Evolutionary conservation across 2,888 invertebrate species (phyloP).

Genomic region (Pherbina coryleti): DNA sequence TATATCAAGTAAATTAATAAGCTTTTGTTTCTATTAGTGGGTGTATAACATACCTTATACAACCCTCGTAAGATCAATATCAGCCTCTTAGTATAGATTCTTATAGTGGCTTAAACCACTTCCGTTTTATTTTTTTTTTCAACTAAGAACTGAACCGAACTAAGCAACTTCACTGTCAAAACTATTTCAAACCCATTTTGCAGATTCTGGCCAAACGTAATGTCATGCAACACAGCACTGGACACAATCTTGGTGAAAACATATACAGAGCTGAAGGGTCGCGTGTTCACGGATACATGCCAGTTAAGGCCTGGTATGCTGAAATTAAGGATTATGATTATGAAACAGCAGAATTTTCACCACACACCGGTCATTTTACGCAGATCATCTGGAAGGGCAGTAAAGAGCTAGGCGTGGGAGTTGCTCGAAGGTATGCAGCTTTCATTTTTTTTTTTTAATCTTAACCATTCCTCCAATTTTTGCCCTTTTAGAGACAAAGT

Average conservation of each 20-base stretch:
- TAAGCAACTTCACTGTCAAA: too few relatives aligned
- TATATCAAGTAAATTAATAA: too few relatives aligned
- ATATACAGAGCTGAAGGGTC: constrained; percentile 81
- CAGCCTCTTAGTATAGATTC: too few relatives aligned
- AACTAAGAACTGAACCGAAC: too few relatives aligned
- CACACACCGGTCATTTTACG: constrained; percentile 84
- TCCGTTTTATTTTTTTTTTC: too few relatives aligned
- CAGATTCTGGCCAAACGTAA: constrained; percentile 69
- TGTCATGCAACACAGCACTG: constrained; percentile 79
- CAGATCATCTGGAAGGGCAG: constrained; percentile 88
- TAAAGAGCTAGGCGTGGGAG: constrained; percentile 82
- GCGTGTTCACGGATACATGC: constrained; percentile 71
- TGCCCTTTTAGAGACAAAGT: constrained; percentile 73
- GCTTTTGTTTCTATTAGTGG: too few relatives aligned
- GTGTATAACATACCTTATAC: too few relatives aligned
- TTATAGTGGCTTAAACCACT: too few relatives aligned
- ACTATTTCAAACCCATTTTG: not conserved
- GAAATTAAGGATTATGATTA: constrained; percentile 81
- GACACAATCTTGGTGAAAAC: constrained; percentile 86
- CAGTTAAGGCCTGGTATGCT: constrained; percentile 76
- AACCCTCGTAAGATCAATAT: too few relatives aligned
- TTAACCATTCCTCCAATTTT: not conserved
- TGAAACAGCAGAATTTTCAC: constrained; percentile 74
- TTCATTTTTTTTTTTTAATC: not conserved
- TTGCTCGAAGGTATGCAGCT: constrained; percentile 66